Base-by-base conservation (phyloP, 2,113 vertebrate genomes). In the Phoxinus phoxinus region DNA sequence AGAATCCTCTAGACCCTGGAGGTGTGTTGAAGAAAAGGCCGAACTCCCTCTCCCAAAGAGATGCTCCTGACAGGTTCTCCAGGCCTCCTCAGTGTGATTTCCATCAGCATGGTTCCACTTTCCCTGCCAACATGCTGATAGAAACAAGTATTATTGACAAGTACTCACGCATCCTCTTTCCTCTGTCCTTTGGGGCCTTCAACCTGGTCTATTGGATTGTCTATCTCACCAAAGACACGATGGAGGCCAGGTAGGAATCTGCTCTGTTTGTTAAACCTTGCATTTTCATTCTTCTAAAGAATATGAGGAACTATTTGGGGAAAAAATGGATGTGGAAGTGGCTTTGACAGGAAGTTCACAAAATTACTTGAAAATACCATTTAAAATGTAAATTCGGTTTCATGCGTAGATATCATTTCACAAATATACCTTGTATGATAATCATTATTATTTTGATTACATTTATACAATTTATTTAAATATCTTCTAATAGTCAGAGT, bases 181-280 rank as follows among this genome's bases (percentile, higher is more conserved):
- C 97, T 0, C 95, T 99, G 85, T 97, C 97, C 1, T 99, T 99
- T 89, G 97, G 97, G 83, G 97, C 97, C 89, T 99, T 99, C 93
- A 99, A 99, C 92, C 93, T 99, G 81, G 97, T 99, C 15, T 99
- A 99, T 92, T 99, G 97, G 97, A 95, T 98, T 9, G 97, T 99
- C 89, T 99, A 98, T 90, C 97, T 99, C 91, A 98, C 97, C 87
- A 98, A 97, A 93, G 97, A 99, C 92, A 97, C 96, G 3, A 99
- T 98, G 97, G 97, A 99, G 92, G 95, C 96, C 91, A 95, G 91
- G 87, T 94, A 87, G 89, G 87, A 21, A 41, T 75, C 27, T 69
- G 46, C 10, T 17, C 25, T 44, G 48, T 44, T 80, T 2, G 67
- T 23, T 17, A 10, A 41, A 27, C 61, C 44, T 67, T 59, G 48